Evolutionary conservation across 2,113 vertebrate genomes (phyloP).

Genomic region (Muntiacus reevesi): DNA sequence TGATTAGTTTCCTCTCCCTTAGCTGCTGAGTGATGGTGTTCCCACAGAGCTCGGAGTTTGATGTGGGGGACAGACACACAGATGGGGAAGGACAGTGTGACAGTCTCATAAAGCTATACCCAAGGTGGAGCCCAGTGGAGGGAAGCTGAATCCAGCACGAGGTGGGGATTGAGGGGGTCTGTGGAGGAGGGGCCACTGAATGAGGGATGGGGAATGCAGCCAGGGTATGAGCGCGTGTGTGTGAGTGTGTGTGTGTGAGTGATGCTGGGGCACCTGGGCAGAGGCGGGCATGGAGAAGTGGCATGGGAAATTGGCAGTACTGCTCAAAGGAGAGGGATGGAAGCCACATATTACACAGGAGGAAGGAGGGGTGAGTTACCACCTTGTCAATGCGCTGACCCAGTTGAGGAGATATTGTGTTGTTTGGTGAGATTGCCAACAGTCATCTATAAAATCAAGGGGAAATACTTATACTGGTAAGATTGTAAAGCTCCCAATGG

Average conservation of each 20-base stretch:
- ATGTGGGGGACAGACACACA: neutral
- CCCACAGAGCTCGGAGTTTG: neutral
- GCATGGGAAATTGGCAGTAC: neutral
- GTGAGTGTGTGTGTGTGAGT: neutral
- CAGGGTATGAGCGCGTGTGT: neutral
- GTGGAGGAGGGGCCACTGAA: neutral
- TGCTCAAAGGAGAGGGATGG: fast-evolving
- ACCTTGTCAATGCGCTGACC: fast-evolving
- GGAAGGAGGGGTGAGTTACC: fast-evolving
- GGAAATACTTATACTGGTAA: fast-evolving
- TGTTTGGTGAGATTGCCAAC: fast-evolving
- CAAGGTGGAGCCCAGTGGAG: fast-evolving
- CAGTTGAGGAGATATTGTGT: fast-evolving
- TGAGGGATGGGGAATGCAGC: neutral
- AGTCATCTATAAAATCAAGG: too few species aligned
- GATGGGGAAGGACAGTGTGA: fast-evolving
- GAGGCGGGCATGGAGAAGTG: fast-evolving
- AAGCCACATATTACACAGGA: fast-evolving
- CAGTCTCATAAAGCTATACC: neutral
- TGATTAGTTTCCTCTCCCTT: fast-evolving
- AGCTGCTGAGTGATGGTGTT: too few species aligned
- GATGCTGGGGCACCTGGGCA: fast-evolving
- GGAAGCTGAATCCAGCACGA: fast-evolving
- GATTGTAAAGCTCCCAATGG: fast-evolving
- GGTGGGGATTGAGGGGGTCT: neutral